Percentiles rank a stretch among this genome's conserved stretches.
phyloP scores from a whole-genome alignment of 2,113 vertebrate genomes.

The Taxidea taxus region DNA sequence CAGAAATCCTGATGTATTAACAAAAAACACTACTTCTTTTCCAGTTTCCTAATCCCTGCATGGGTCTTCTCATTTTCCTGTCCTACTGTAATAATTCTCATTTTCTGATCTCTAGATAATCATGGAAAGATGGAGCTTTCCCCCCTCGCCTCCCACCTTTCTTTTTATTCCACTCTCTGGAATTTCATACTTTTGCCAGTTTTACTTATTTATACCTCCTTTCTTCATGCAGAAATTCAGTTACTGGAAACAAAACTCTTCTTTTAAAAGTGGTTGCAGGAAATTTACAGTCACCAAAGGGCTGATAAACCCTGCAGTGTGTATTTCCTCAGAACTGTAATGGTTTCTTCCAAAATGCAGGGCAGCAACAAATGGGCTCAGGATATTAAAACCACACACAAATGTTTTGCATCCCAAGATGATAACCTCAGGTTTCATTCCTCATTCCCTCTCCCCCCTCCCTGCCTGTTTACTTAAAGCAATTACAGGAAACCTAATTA shows the following conservation, averaged over 20 bases:
- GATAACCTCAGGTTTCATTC: constrained; percentile 52
- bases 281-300: constrained; percentile 18
- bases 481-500: constrained; percentile 73
- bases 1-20: background rate
- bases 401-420: constrained; percentile 43
- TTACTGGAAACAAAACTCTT: constrained; percentile 46
- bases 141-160: background rate
- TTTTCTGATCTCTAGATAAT: background rate
- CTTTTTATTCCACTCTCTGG: background rate
- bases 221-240: background rate
- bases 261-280: constrained; percentile 27
- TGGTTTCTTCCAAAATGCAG: constrained; percentile 32
- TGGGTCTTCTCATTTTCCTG: background rate
- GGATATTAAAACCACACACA: constrained; percentile 63
- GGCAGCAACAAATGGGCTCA: constrained; percentile 47
- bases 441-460: background rate
- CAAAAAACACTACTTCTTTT: background rate
- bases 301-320: background rate
- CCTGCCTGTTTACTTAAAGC: constrained; percentile 44
- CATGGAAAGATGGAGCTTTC: background rate
- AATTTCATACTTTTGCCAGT: background rate
- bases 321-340: background rate
- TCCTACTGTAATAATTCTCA: background rate
- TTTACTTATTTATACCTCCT: constrained; percentile 13
- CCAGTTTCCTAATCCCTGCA: background rate